A percentile compares a stretch with the other conserved stretches of the same genome.
Evolutionary conservation across 2,888 invertebrate species (phyloP).

Genomic region (Drosophila meridiana): DNA sequence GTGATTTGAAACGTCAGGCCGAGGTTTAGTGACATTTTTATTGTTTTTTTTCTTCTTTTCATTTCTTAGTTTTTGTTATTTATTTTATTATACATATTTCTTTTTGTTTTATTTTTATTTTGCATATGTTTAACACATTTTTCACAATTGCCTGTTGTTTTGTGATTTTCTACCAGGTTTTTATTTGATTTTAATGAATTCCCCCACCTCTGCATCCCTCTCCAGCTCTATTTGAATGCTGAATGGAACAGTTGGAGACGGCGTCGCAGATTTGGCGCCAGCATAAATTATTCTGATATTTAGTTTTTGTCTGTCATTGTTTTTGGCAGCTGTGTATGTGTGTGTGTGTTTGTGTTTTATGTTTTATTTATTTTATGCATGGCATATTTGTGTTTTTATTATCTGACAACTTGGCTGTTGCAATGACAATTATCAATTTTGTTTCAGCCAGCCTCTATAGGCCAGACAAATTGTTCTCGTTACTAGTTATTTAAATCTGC

Average conservation of each 20-base stretch:
- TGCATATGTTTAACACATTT: constrained; percentile 76
- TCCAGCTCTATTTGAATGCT: constrained; percentile 7
- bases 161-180: constrained; percentile 41
- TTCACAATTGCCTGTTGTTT: constrained; percentile 58
- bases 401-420: constrained; percentile 14
- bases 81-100: constrained; percentile 5
- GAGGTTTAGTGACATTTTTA: constrained; percentile 35
- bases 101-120: constrained; percentile 13
- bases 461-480: not conserved
- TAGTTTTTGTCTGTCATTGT: constrained; percentile 45
- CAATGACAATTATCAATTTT: constrained; percentile 8
- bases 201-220: not conserved
- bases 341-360: not conserved
- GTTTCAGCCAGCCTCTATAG: not conserved
- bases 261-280: constrained; percentile 58
- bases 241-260: constrained; percentile 26
- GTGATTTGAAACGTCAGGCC: constrained; percentile 43
- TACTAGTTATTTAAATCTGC: not conserved
- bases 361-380: constrained; percentile 8
- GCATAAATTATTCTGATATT: constrained; percentile 57
- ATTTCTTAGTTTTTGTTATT: constrained; percentile 5
- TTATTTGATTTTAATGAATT: constrained; percentile 53
- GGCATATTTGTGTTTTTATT: constrained; percentile 22
- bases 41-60: constrained; percentile 3
- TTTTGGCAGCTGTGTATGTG: constrained; percentile 11